Percentiles rank a stretch among this genome's conserved stretches.
Conservation (phyloP, 2,113 vertebrate species). For the Cyanoramphus novaezelandiae region DNA sequence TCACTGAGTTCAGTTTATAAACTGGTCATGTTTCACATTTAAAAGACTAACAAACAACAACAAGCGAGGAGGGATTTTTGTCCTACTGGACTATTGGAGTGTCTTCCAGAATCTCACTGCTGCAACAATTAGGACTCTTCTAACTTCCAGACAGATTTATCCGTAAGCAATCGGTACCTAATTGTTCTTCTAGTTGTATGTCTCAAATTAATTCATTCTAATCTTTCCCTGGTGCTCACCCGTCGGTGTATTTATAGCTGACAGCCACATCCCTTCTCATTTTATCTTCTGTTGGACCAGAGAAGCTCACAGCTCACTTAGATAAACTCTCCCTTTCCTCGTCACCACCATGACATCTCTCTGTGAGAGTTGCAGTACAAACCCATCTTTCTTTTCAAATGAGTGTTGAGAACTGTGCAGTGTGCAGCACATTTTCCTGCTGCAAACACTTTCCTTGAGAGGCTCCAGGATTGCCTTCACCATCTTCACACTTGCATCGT, state of each 20-base stretch:
- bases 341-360: background rate
- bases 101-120: background rate
- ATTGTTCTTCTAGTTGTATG: background rate
- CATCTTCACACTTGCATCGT: background rate
- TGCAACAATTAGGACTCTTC: background rate
- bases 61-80: background rate
- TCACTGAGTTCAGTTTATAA: background rate
- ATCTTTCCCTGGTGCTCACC: background rate
- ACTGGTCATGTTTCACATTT: background rate
- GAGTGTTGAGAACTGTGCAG: background rate
- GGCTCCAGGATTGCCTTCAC: background rate
- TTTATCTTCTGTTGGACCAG: background rate
- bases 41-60: background rate
- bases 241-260: accelerated
- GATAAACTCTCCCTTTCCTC: background rate
- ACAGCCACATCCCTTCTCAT: background rate
- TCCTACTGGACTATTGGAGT: accelerated
- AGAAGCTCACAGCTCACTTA: background rate
- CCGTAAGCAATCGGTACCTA: background rate
- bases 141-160: background rate
- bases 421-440: background rate
- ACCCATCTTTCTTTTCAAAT: background rate
- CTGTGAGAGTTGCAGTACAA: background rate
- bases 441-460: background rate
- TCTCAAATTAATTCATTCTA: background rate